Percentiles rank a stretch among this genome's conserved stretches.
These are phyloP conservation scores for Papilio glaucus DNA, from an alignment of 1,140 invertebrate species.

Conservation along the genomic window DNA sequence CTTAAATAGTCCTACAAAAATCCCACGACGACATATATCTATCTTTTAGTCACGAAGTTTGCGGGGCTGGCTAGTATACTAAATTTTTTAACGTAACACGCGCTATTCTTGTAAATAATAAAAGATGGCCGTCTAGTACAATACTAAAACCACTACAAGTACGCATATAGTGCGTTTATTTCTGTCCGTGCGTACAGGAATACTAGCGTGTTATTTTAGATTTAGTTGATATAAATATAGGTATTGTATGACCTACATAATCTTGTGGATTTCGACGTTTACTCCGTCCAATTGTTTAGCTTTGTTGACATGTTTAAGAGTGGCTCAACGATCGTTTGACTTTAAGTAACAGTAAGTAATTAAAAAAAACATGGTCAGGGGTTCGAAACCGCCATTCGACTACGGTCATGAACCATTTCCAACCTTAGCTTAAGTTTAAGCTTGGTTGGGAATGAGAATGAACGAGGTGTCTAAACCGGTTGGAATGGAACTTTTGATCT, in stretches of 20 bases:
- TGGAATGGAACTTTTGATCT: no score
- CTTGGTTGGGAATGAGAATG: no score
- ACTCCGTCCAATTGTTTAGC: not conserved
- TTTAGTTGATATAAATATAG: constrained; percentile 75
- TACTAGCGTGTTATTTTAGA: constrained; percentile 74
- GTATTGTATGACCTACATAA: constrained; percentile 59
- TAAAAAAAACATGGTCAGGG: no score
- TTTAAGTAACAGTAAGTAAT: not conserved
- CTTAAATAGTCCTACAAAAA: no score
- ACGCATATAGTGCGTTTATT: constrained; percentile 60
- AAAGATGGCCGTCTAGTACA: constrained; percentile 35
- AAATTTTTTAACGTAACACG: not conserved
- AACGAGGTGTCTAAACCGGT: no score
- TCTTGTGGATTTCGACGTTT: constrained; percentile 41
- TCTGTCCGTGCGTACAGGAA: constrained; percentile 72
- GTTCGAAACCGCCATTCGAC: no score
- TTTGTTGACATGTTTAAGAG: constrained; percentile 25
- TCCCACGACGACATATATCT: no score
- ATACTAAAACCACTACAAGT: constrained; percentile 21
- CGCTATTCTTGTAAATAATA: not conserved
- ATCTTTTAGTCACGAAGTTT: no score
- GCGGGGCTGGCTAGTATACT: no score
- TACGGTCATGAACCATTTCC: no score
- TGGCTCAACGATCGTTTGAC: not conserved
- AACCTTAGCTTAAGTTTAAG: no score